Evolutionary conservation across 2,888 invertebrate genomes (phyloP).

Genomic region (Dynastes grantii): DNA sequence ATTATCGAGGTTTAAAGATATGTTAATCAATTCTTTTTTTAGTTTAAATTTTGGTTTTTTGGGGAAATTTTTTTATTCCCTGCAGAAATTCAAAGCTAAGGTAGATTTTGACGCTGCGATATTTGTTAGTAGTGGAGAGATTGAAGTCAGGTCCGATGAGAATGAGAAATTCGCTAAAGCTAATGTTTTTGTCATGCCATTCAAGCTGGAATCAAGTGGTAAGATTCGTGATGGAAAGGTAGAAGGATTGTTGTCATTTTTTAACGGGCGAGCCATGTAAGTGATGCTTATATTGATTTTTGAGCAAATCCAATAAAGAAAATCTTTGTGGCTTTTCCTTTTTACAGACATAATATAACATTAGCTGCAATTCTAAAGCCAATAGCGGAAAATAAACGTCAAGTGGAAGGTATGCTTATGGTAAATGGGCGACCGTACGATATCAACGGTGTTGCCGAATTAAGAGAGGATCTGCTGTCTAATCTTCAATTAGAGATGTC

Average conservation of each 20-base stretch:
- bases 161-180: slow-evolving; percentile 37
- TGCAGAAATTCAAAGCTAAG: slow-evolving; percentile 64
- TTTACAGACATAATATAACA: slow-evolving; percentile 64
- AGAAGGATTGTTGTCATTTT: neutral
- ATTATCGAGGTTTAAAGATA: slow-evolving; percentile 15
- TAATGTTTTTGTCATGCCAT: slow-evolving; percentile 20
- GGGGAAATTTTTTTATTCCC: slow-evolving; percentile 62
- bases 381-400: slow-evolving; percentile 39
- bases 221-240: slow-evolving; percentile 2
- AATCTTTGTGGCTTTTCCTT: neutral
- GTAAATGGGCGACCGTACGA: slow-evolving; percentile 56
- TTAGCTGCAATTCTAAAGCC: slow-evolving; percentile 63
- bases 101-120: slow-evolving; percentile 63
- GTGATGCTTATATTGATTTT: neutral
- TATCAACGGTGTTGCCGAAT: slow-evolving; percentile 66
- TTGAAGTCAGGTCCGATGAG: slow-evolving; percentile 53
- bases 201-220: slow-evolving; percentile 26
- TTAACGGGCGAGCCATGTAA: neutral
- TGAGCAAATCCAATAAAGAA: too few relatives aligned
- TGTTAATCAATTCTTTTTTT: slow-evolving; percentile 21
- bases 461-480: slow-evolving; percentile 68
- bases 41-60: too few relatives aligned
- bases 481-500: slow-evolving; percentile 69
- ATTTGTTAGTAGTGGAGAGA: slow-evolving; percentile 67
- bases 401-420: slow-evolving; percentile 51